Conservation (phyloP, 2,113 vertebrate genomes). For the Datnioides undecimradiatus region DNA sequence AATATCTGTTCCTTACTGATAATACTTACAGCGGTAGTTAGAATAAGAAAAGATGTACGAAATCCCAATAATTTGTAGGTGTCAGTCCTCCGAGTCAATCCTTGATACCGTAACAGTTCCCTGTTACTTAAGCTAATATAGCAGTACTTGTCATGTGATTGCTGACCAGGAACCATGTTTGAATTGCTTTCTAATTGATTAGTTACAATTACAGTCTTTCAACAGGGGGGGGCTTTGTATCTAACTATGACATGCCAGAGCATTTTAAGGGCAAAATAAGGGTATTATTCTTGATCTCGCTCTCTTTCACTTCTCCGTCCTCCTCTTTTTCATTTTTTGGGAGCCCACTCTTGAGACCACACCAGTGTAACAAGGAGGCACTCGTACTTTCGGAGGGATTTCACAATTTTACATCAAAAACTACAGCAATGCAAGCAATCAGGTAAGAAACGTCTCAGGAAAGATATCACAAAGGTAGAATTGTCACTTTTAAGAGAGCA, state of each 20-base stretch:
- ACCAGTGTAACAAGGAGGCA: not conserved
- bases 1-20: too few relatives aligned
- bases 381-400: not conserved
- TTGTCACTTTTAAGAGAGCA: not conserved
- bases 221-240: constrained; percentile 50
- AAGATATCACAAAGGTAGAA: not conserved
- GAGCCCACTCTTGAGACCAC: not conserved
- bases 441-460: constrained; percentile 56
- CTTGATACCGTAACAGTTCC: constrained; percentile 10
- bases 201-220: constrained; percentile 15
- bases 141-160: constrained; percentile 42
- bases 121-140: constrained; percentile 6
- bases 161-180: not conserved
- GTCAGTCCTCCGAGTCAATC: not conserved
- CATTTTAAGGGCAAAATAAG: not conserved
- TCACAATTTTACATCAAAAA: not conserved
- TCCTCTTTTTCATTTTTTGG: not conserved
- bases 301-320: constrained; percentile 6
- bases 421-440: constrained; percentile 67
- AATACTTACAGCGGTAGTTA: not conserved
- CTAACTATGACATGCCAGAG: not conserved
- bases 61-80: too few relatives aligned
- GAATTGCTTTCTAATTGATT: constrained; percentile 59
- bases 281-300: not conserved
- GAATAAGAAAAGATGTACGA: not conserved